Percentiles rank a stretch among this genome's conserved stretches.
Conservation (phyloP, 2,113 vertebrate genomes). For the Emydocephalus ijimae region DNA sequence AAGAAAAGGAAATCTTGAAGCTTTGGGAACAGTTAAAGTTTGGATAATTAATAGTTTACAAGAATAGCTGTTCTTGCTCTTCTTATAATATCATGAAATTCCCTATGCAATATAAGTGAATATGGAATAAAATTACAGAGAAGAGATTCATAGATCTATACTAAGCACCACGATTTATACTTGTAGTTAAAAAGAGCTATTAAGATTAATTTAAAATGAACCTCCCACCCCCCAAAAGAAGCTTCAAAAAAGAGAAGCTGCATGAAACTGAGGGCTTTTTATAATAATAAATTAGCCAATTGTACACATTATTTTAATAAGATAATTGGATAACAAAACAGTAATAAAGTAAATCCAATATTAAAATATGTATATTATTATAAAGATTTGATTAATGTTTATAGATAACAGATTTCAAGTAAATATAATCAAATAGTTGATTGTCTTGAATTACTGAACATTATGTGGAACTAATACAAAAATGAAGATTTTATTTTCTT, state of each 20-base stretch:
- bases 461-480: not conserved
- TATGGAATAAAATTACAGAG: not conserved
- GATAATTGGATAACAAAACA: not conserved
- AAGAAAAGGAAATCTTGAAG: not conserved
- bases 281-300: not conserved
- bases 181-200: not conserved
- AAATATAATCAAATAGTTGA: not conserved
- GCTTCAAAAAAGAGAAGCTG: not conserved
- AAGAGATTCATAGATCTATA: not conserved
- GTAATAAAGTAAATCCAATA: not conserved
- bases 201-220: not conserved
- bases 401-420: not conserved
- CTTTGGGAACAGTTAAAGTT: not conserved
- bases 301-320: not conserved
- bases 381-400: not conserved
- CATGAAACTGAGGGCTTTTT: not conserved
- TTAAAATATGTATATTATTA: not conserved
- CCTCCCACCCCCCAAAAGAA: not conserved
- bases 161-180: not conserved
- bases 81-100: not conserved
- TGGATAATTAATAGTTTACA: not conserved
- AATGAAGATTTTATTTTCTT: not conserved
- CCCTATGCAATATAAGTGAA: not conserved
- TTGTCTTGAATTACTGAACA: not conserved
- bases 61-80: not conserved